Evolutionary conservation across 1,140 invertebrate species (phyloP), one percentile per base, ranked within the genome.

Genomic region (Pararge aegeria): DNA sequence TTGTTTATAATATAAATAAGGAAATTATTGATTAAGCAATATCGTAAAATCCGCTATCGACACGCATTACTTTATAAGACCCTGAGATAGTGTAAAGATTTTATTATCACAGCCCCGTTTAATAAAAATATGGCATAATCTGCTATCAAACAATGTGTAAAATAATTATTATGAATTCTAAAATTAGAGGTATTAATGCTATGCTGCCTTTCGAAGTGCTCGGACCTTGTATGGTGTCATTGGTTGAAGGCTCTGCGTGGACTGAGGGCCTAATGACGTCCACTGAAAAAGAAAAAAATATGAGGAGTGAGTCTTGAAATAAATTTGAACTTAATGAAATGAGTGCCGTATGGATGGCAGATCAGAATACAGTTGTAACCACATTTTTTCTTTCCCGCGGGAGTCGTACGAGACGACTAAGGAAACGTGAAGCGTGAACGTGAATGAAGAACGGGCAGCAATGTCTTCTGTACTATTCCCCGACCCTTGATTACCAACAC

Each of bases 61-160:
- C 18, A 46, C 42, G 42, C 18, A 20, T 46, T 0, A 46, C 18
- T 46, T 46, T 46, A 20, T 49, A 49, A 49, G 19, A 20, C 21
- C 46, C 46, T 4, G 19, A 27, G 48, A 56, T 56, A 24, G 57
- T 68, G 61, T 68, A 54, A 72, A 67, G 55, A 64, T 72, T 76
- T 75, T 83, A 85, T 72, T 88, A 88, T 88, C 85, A 88, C 83
- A 88, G 85, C 85, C 83, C 77, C 71, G 73, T 75, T 73, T 69
- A 71, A 65, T 72, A 57, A 71, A 66, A 53, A 66, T 53, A 49
- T 12, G 16, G 30, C 15, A 54, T 61, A 29, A 53, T 37, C n/a
- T 48, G 58, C 54, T 61, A 61, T 57, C 58, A 57, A 61, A 66
- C 29, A 18, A 56, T 52, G 19, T 53, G 12, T 13, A 66, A 15